Base-by-base conservation (phyloP, 2,113 vertebrate species). In the Mustela nigripes region DNA sequence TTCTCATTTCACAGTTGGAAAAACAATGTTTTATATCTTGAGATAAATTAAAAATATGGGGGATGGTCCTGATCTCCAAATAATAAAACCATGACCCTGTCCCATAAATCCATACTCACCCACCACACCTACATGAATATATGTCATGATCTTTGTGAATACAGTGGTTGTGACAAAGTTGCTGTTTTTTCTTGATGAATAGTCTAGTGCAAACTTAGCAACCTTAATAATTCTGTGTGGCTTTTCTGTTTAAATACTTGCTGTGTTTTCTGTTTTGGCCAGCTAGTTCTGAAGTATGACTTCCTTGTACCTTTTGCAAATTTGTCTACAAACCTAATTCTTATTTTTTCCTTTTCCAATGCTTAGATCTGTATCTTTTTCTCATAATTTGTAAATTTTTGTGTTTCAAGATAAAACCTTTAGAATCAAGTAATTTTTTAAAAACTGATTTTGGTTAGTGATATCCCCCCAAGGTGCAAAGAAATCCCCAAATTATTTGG, bases 331-430 rank as follows among this genome's bases (percentile, higher is more conserved):
- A 94, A 71, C 28, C 48, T 88, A 53, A 82, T 95, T 91, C 65
- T 94, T 90, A 69, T 1, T 65, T 82, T 87, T 92, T 78, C 26
- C 31, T 71, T 92, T 94, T 71, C 45, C 39, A 82, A 2, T 87
- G 31, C 16, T 93, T 87, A 22, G 50, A 4, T 63, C 39, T 73
- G 11, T 86, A 26, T 89, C 53, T 89, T 97, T 80, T 26, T 94
- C 67, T 53, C 53, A 65, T 24, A 91, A 45, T 50, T 74, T 91
- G 11, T 94, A 89, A 63, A 62, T 63, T 85, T 50, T 88, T 84
- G 42, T 53, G 14, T 91, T 94, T 96, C 56, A 60, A 93, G n/a
- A 85, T 83, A 92, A 67, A 60, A 95, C 91, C 33, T 91, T 94
- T 82, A 94, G 69, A 80, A 89, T 69, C 15, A 83, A 79, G 5